Evolutionary conservation across 2,888 invertebrate genomes (phyloP).

Genomic region (Mesorhabditis belari): DNA sequence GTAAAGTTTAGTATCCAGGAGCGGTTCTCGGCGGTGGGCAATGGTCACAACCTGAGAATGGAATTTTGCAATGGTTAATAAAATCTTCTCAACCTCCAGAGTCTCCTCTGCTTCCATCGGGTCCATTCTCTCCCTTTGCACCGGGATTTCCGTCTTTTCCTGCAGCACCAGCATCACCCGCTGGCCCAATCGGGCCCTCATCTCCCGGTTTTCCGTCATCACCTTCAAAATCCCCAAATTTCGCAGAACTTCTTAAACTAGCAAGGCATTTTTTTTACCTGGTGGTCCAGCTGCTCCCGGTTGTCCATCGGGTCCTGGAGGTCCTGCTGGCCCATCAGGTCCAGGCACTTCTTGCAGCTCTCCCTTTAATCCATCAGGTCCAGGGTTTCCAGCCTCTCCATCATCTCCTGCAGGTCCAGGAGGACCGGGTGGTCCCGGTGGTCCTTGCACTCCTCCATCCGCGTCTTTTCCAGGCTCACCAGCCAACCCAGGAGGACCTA

Average conservation of each 20-base stretch:
- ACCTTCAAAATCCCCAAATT: no score
- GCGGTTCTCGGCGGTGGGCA: slow-evolving; percentile 44
- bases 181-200: slow-evolving; percentile 33
- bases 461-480: slow-evolving; percentile 4
- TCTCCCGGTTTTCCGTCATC: slow-evolving; percentile 32
- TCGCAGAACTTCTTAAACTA: no score
- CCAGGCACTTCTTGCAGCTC: slow-evolving; percentile 29
- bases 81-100: slow-evolving; percentile 23
- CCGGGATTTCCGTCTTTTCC: slow-evolving; percentile 22
- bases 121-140: slow-evolving; percentile 29
- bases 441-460: slow-evolving; percentile 14
- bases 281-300: slow-evolving; percentile 35
- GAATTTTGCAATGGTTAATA: no score
- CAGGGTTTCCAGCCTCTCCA: slow-evolving; percentile 35
- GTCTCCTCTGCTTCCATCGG: slow-evolving; percentile 36
- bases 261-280: slow-evolving; percentile 5
- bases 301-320: slow-evolving; percentile 33
- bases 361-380: slow-evolving; percentile 37
- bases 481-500: not conserved
- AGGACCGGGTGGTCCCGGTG: slow-evolving; percentile 34
- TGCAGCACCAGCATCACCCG: slow-evolving; percentile 22
- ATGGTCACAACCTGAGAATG: slow-evolving; percentile 43
- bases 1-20: slow-evolving; percentile 47
- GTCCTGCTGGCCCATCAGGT: slow-evolving; percentile 34
- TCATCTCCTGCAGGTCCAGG: slow-evolving; percentile 34